Evolutionary conservation across 1,140 invertebrate genomes (phyloP), one percentile per base, ranked within the genome.

Genomic region (Lycorma delicatula): DNA sequence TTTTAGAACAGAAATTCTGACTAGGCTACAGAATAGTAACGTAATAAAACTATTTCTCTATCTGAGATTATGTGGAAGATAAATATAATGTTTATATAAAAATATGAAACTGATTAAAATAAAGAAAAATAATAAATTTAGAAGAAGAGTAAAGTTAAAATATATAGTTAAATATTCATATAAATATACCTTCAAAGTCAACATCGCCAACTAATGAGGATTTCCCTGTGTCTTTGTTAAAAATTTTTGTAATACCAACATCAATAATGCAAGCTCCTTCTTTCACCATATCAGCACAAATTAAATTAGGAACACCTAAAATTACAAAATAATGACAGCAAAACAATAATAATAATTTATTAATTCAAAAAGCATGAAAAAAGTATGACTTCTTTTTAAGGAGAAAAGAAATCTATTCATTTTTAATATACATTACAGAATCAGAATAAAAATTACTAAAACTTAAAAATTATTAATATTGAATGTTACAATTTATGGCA

Each of bases 211-310:
- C 86, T n/a, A 93, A 72, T 71, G 81, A 83, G 7, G 74, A 78
- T 66, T 85, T 85, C 3, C 85, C 85, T 2, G 78, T 75, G 58
- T 78, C 68, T 27, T 77, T 70, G 57, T 81, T 79, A 26, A 75
- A 77, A 6, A 92, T 74, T 64, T 85, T 78, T 1, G 82, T 89
- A 48, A 94, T 91, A 16, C 91, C 91, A 59, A 94, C 87, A 74
- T 94, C 91, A 60, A 94, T 91, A 18, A 94, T 73, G 54, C 85
- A 85, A 38, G 86, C 89, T n/a, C 91, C 91, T 5, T 86, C 82
- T 68, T 93, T 94, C 2, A 95, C 76, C 87, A 94, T 93, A 50
- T 91, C 81, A 16, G 83, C 82, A 55, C 79, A 88, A 46, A 94
- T 86, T 4, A 95, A 73, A 26, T 83, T 81, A 4, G 88, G 87